Evolutionary conservation across 2,113 vertebrate genomes (phyloP).

Genomic region (Orientallactaga bullata): DNA sequence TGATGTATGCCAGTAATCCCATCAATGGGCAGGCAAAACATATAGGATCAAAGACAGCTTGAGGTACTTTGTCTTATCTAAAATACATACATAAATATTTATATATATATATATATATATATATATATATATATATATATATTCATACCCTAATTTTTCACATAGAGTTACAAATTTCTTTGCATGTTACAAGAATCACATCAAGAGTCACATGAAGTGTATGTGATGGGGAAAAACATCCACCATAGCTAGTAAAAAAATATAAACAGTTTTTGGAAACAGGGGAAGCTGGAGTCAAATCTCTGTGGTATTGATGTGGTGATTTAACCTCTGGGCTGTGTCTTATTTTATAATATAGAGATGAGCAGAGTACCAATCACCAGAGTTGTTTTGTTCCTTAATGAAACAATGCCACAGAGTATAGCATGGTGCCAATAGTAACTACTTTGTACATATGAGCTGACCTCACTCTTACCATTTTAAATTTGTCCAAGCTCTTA

Average conservation of each 20-base stretch:
- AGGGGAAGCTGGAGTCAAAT: not conserved
- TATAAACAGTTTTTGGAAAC: not conserved
- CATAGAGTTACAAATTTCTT: not conserved
- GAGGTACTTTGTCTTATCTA: not conserved
- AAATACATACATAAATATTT: too few relatives aligned
- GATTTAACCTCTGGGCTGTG: not conserved
- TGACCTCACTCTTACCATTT: constrained; percentile 26
- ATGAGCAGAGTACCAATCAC: not conserved
- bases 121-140: too few relatives aligned
- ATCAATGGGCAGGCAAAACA: not conserved
- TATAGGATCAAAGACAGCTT: not conserved
- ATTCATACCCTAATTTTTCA: not conserved
- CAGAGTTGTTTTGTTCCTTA: not conserved
- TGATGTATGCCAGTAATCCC: not conserved
- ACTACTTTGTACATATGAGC: not conserved
- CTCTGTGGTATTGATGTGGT: not conserved
- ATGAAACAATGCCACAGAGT: not conserved
- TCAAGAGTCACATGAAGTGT: not conserved
- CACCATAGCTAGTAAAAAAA: not conserved
- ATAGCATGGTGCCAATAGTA: not conserved
- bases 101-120: too few relatives aligned
- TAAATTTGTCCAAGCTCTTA: not conserved
- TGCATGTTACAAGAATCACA: not conserved
- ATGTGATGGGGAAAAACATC: not conserved
- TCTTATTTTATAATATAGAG: not conserved